Evolutionary conservation across 2,888 invertebrate genomes (phyloP), one percentile per base, ranked within the genome.

Genomic region (Aleiodes leptofemur): DNA sequence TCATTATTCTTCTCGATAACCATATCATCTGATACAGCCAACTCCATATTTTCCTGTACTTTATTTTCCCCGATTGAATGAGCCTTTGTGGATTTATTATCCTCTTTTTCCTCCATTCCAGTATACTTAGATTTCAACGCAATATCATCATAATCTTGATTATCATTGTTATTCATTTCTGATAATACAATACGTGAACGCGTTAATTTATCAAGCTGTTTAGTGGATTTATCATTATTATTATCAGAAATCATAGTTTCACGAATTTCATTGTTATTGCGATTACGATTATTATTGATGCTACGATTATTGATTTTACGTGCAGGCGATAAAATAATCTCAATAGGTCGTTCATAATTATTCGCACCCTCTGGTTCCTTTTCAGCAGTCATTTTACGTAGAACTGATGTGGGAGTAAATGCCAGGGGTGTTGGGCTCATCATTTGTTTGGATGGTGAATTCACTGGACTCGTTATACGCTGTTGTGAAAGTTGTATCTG

Each of bases 311-410:
- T 50, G 13, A 72, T 69, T 79, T 69, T 75, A 34, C 53, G 74
- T 55, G 73, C 68, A 16, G 73, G 56, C 48, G 76, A 77, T 61
- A 76, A 59, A 66, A 71, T 73, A 34, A 77, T 66, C 80, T 83
- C 83, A 80, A 86, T 80, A 80, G 86, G 82, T 70, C 81, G 81
- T 80, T 82, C 81, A 69, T 80, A 83, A 76, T 82, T 80, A 82
- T 86, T 86, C 89, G 87, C 89, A 89, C 89, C 91, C 86, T 94
- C 93, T 29, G 92, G 92, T 82, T 96, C 96, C 87, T 96, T 96
- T 83, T 96, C 96, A 1, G 96, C 96, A 6, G 97, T 97, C 97
- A 97, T 97, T 91, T 97, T 97, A 78, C 97, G 93, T 86, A 98
- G 92, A 78, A 98, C 98, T 78, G 97, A 96, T 43, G 97, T 98